Evolutionary conservation across 2,113 vertebrate species (phyloP).

Genomic region (Tichodroma muraria): DNA sequence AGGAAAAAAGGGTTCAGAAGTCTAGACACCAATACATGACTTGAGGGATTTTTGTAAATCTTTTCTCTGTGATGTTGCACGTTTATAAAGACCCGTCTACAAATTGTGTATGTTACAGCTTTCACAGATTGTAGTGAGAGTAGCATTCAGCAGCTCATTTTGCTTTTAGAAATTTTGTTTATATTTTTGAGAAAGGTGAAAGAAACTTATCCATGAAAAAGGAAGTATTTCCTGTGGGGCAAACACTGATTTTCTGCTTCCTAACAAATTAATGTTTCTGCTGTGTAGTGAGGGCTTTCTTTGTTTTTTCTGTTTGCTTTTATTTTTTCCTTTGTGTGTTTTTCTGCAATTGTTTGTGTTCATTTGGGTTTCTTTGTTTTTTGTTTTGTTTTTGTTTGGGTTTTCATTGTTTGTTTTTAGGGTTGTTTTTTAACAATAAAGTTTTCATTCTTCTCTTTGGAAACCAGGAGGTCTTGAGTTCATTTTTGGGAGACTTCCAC

Average conservation of each 20-base stretch:
- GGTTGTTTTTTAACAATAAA: neutral
- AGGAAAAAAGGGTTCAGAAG: neutral
- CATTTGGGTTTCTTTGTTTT: neutral
- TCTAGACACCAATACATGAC: neutral
- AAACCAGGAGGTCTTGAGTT: neutral
- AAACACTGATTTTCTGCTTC: neutral
- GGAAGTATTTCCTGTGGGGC: neutral
- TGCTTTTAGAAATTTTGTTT: neutral
- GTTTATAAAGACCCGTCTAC: neutral
- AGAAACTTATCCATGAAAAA: neutral
- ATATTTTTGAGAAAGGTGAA: neutral
- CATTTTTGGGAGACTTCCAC: neutral
- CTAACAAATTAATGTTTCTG: neutral
- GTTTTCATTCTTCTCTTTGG: neutral
- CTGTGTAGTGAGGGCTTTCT: accelerated
- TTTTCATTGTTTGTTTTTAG: neutral
- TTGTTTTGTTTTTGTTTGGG: too few relatives aligned
- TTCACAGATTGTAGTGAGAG: neutral
- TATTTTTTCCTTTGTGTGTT: neutral
- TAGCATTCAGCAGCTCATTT: neutral
- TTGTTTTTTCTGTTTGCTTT: neutral
- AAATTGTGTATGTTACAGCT: neutral
- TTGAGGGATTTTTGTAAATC: neutral
- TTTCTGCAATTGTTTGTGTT: neutral
- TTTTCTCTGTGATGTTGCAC: neutral